Evolutionary conservation across 2,797 vertebrate species (phyloP).

Genomic region (Enteromius afrohamiltoni): DNA sequence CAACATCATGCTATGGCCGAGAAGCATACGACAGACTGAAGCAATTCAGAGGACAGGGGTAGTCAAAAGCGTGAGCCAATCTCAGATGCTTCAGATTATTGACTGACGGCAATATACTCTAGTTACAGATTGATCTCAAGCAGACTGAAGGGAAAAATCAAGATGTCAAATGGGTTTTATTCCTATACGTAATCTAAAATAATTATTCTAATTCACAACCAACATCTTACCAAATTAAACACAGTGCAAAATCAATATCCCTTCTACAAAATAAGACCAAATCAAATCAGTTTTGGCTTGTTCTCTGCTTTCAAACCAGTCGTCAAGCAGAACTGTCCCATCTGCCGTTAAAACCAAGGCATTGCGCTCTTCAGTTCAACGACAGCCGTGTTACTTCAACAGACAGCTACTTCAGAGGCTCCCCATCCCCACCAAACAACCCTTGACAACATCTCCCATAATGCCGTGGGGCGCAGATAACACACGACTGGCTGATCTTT

Average conservation of each 20-base stretch:
- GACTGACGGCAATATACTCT: conserved; percentile 37
- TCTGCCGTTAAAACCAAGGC: conserved; percentile 24
- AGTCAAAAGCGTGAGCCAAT: conserved; percentile 16
- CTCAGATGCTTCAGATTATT: conserved; percentile 20
- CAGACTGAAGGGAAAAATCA: neutral
- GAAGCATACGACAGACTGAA: conserved; percentile 62
- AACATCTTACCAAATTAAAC: neutral
- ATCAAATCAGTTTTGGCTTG: neutral
- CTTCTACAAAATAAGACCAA: conserved; percentile 3
- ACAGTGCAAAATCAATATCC: neutral
- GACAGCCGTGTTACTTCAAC: conserved; percentile 35
- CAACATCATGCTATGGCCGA: conserved; percentile 83
- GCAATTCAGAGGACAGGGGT: conserved; percentile 28
- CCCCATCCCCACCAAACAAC: conserved; percentile 73
- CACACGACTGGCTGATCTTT: conserved; percentile 79
- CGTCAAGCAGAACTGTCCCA: conserved; percentile 13
- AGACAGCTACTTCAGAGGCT: conserved; percentile 63
- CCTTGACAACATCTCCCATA: conserved; percentile 75
- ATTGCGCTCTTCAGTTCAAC: conserved; percentile 23
- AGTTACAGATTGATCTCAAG: conserved; percentile 18
- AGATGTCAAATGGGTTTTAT: conserved; percentile 4
- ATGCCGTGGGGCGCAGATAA: conserved; percentile 69
- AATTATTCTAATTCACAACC: conserved; percentile 13
- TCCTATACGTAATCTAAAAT: neutral
- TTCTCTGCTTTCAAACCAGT: conserved; percentile 14